A percentile compares a stretch with the other conserved stretches of the same genome.
These are phyloP conservation scores for Machaerirhynchus nigripectus DNA, from an alignment of 2,113 vertebrate species.

Conservation along the genomic window DNA sequence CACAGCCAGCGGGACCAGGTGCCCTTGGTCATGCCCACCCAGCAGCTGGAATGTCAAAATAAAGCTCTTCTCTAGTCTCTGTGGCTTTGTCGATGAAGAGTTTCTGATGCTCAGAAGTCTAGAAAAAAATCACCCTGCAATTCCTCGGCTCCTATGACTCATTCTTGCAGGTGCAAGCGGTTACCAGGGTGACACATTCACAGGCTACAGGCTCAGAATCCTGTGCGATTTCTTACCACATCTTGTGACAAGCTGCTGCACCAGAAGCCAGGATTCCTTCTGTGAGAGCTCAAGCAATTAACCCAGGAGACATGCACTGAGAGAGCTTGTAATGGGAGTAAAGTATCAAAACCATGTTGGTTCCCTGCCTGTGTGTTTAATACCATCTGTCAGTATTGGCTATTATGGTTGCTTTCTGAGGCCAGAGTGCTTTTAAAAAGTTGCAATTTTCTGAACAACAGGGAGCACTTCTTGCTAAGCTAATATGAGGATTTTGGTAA, in stretches of 20 bases:
- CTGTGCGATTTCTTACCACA: neutral
- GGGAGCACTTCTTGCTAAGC: neutral
- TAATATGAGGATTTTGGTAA: neutral
- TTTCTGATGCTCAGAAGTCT: neutral
- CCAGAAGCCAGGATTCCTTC: slow-evolving; percentile 45
- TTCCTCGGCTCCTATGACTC: slow-evolving; percentile 24
- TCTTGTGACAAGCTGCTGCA: slow-evolving; percentile 43
- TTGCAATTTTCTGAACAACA: neutral
- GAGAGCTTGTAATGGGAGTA: neutral
- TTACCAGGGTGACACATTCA: slow-evolving; percentile 63
- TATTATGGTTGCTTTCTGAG: neutral
- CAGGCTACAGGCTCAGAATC: neutral
- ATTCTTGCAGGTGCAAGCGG: slow-evolving; percentile 50
- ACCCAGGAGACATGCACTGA: neutral
- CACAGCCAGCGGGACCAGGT: accelerated
- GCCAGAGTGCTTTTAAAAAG: neutral
- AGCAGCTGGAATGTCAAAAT: neutral
- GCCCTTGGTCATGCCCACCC: neutral
- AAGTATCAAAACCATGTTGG: neutral
- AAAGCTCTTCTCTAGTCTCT: neutral
- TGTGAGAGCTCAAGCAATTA: slow-evolving; percentile 44
- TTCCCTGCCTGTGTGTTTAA: slow-evolving; percentile 17
- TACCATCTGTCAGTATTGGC: slow-evolving; percentile 9
- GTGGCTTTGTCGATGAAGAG: neutral
- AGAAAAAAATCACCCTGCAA: neutral